These are phyloP conservation scores for Ylistrum balloti DNA, from an alignment of 1,140 invertebrate species.

Conservation along the genomic window DNA sequence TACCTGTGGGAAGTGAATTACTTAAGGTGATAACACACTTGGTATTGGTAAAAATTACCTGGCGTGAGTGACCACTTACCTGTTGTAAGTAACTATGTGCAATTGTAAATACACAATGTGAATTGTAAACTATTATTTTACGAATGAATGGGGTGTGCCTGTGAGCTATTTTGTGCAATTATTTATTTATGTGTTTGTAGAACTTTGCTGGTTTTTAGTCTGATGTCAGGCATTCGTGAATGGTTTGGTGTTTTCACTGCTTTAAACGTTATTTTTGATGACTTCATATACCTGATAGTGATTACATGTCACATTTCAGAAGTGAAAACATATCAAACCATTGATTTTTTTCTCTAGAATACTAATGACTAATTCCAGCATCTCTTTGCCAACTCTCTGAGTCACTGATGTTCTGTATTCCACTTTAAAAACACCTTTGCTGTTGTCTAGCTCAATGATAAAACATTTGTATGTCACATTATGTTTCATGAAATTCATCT, in stretches of 20 bases:
- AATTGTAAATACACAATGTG: constrained; percentile 40
- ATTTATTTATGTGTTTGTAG: constrained; percentile 12
- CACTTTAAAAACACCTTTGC: background rate
- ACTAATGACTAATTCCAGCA: background rate
- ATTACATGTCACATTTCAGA: background rate
- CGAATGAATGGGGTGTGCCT: constrained; percentile 8
- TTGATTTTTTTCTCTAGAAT: background rate
- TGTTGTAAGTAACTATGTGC: constrained; percentile 25
- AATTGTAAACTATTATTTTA: constrained; percentile 36
- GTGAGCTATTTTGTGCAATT: constrained; percentile 7
- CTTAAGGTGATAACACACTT: background rate
- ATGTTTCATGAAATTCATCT: background rate
- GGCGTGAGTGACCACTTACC: background rate
- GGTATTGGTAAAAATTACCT: background rate
- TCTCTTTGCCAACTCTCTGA: background rate
- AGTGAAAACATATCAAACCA: background rate
- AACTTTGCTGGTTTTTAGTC: background rate
- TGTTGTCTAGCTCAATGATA: background rate
- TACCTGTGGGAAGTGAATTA: no score
- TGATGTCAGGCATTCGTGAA: background rate
- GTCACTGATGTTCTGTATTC: background rate
- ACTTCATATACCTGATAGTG: background rate
- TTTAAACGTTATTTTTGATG: background rate
- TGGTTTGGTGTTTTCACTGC: constrained; percentile 27
- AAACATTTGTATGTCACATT: background rate